phyloP scores from a whole-genome alignment of 2,888 invertebrate genomes.

The Molanna angustata region DNA sequence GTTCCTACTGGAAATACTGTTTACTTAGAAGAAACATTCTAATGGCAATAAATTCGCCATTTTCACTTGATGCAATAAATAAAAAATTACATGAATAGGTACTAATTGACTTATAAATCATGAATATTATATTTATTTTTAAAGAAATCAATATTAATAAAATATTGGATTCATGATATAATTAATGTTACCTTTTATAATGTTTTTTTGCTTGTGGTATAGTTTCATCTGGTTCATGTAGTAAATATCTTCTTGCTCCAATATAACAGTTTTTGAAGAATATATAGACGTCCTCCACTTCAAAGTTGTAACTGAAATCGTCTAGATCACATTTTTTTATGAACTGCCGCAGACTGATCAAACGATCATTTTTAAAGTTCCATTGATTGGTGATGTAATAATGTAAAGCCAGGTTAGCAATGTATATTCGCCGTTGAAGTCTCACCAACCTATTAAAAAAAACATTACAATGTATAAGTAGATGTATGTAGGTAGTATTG shows the following conservation, averaged over 20 bases:
- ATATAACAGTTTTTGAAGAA: constrained; percentile 55
- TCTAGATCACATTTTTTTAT: constrained; percentile 51
- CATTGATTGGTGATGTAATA: constrained; percentile 77
- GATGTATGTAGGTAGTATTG: too few species aligned
- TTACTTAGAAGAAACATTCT: too few species aligned
- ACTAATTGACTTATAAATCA: too few species aligned
- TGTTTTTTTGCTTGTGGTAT: constrained; percentile 54
- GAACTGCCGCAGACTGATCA: constrained; percentile 50
- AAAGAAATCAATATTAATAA: too few species aligned
- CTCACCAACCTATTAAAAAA: constrained; percentile 63
- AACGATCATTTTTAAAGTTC: constrained; percentile 67
- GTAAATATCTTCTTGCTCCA: constrained; percentile 63
- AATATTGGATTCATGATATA: too few species aligned
- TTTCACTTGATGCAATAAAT: too few species aligned
- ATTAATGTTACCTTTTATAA: constrained; percentile 54
- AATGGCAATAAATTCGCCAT: too few species aligned
- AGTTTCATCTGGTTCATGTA: constrained; percentile 63
- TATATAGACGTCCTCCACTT: constrained; percentile 49
- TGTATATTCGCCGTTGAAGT: constrained; percentile 78
- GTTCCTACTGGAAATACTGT: too few species aligned
- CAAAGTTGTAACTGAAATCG: constrained; percentile 60
- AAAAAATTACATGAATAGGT: too few species aligned
- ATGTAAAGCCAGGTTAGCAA: constrained; percentile 66
- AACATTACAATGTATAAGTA: too few species aligned
- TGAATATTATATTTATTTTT: too few species aligned